phyloP scores from a whole-genome alignment of 1,140 invertebrate species.

The Procambarus virginalis region DNA sequence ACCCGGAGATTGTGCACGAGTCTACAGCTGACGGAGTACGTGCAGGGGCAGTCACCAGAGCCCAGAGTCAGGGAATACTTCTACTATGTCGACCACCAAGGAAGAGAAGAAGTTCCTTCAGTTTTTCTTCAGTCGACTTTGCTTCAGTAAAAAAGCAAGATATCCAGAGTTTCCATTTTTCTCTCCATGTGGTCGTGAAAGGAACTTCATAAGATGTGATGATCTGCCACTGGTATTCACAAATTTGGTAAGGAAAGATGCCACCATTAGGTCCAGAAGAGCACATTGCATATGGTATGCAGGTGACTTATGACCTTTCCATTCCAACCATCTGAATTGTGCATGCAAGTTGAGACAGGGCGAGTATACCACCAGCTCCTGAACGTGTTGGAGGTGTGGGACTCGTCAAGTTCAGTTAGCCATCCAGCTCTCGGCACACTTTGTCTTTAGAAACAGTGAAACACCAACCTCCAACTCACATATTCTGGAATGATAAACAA shows the following conservation, averaged over 20 bases:
- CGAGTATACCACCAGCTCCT: conserved; percentile 93
- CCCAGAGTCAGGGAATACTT: no score
- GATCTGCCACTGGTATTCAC: conserved; percentile 96
- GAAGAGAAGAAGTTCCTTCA: conserved; percentile 96
- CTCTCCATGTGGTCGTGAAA: conserved; percentile 92
- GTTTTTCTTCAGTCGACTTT: conserved; percentile 93
- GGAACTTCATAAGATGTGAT: conserved; percentile 95
- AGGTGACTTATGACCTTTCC: conserved; percentile 80
- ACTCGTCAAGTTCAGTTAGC: conserved; percentile 89
- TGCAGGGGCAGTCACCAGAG: no score
- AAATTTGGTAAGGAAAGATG: conserved; percentile 76
- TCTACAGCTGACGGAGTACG: no score
- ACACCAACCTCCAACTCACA: conserved; percentile 75
- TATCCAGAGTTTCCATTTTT: conserved; percentile 93
- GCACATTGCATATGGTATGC: conserved; percentile 84
- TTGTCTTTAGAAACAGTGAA: conserved; percentile 85
- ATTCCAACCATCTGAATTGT: conserved; percentile 86
- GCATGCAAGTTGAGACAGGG: conserved; percentile 88
- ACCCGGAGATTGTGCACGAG: no score
- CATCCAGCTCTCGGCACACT: conserved; percentile 90
- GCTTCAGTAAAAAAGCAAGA: conserved; percentile 84
- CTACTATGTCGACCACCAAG: no score
- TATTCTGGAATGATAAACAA: conserved; percentile 74
- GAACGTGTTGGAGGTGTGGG: conserved; percentile 85
- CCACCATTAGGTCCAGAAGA: conserved; percentile 69